Base-by-base conservation (phyloP, 2,888 invertebrate genomes). In the Mongoloraphidia duomilia region DNA sequence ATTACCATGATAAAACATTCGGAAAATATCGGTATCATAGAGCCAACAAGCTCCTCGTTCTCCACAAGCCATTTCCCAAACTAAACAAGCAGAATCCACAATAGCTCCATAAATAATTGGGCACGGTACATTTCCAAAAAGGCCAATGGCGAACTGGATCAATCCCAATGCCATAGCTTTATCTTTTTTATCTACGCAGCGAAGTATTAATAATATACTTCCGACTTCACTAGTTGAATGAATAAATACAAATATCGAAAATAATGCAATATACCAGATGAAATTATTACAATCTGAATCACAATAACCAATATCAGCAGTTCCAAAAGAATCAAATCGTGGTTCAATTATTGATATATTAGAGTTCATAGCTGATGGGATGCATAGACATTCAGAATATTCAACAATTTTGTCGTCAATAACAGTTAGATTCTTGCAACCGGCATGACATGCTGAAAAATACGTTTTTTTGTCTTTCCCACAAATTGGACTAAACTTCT, bases 121-220 rank as follows among this genome's bases (percentile, higher is more conserved):
- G 67, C 93, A 93, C 58, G 92, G 93, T 62, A 93, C 91, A 69
- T 92, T 93, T 57, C 90, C 92, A 69, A 93, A 91, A 56, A 92
- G 75, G 50, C 92, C 92, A 55, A 92, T 91, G 50, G 92, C 91
- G 68, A 91, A 91, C 67, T 91, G 90, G 63, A 92, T 91, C 62
- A 93, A 80, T 34, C 92, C 92, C 69, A 93, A 78, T 52, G 92
- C 93, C 91, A 93, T 91, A 48, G 92, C 90, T 67, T 93, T 93
- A 65, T 93, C 92, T 72, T 82, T 77, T 37, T 90, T 89, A 66
- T 91, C 88, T 11, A 92, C 92, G 65, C 92, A 92, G 47, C 92
- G 80, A 66, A 93, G 79, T 52, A 91, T 91, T 53, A 93, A 75
- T 59, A 93, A 67, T 79, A 92, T 91, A 45, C 89, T 85, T 50